Evolutionary conservation across 2,113 vertebrate species (phyloP), one percentile per base, ranked within the genome.

Genomic region (Chaetodon auriga): DNA sequence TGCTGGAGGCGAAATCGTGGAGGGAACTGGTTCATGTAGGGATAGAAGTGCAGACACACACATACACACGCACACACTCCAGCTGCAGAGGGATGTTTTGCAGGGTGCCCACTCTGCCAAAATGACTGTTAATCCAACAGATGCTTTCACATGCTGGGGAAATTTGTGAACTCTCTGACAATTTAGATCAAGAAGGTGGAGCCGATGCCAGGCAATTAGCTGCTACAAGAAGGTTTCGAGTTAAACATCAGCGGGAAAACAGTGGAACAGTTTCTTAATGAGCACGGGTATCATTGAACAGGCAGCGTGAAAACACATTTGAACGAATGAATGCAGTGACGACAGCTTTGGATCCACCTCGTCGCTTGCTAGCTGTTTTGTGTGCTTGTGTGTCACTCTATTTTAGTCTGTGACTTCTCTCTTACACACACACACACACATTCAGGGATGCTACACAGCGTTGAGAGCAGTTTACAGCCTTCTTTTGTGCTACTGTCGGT

Each of bases 111-210:
- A 69, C 60, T 78, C 51, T 76, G 76, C 78, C 82, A 85, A 80
- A 80, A 69, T 61, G 60, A 38, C 35, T 58, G 68, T 54, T 87
- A 89, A 87, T 87, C 72, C 74, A 88, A 57, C 82, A 88, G 82
- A 88, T 87, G 86, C 78, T 87, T 78, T 86, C 64, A 57, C 45
- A 35, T 60, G 72, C 75, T 79, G 61, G 41, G 14, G 8, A 87
- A 78, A 84, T 63, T 19, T 73, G 49, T 21, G 30, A 63, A 23
- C 75, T 55, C 61, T 58, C 66, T 70, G 45, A 80, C 41, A 70
- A 16, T 75, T 78, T 51, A 55, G 51, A 53, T 65, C 0, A 2
- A 71, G 21, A 74, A 77, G 0, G 6, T 21, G 23, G 18, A 75
- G 0, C 25, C 75, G 38, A 30, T 25, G 41, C 19, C 43, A 61